Conservation (phyloP, 2,888 invertebrate genomes). For the Phasia obesa region DNA sequence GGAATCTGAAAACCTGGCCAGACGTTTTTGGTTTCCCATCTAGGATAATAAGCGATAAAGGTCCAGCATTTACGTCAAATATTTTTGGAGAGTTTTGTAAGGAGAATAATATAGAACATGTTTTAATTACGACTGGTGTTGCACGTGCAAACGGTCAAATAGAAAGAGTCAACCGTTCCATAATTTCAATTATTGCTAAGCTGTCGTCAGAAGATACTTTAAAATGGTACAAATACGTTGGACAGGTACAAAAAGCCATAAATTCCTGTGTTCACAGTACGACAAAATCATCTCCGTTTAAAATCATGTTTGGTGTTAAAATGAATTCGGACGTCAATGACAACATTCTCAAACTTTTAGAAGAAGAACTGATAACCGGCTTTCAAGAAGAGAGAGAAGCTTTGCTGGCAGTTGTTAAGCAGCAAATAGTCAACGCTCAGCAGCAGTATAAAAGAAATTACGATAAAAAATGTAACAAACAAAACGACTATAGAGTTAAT, state of each 20-base stretch:
- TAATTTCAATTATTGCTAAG: constrained; percentile 36
- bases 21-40: constrained; percentile 16
- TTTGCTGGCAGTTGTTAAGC: constrained; percentile 45
- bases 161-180: constrained; percentile 27
- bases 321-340: constrained; percentile 25
- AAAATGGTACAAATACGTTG: constrained; percentile 38
- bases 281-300: constrained; percentile 55
- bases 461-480: constrained; percentile 62
- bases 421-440: constrained; percentile 59
- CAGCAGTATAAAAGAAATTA: constrained; percentile 56
- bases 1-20: constrained; percentile 12
- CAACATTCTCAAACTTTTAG: constrained; percentile 41
- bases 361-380: constrained; percentile 52
- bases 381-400: constrained; percentile 55
- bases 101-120: constrained; percentile 67
- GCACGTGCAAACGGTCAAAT: constrained; percentile 55
- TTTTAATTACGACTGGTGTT: constrained; percentile 67
- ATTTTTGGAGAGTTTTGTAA: constrained; percentile 19
- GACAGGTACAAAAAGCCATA: constrained; percentile 40
- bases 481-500: constrained; percentile 45
- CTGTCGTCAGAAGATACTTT: constrained; percentile 27
- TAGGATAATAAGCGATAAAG: constrained; percentile 27
- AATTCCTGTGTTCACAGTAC: constrained; percentile 41
- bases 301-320: constrained; percentile 43
- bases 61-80: constrained; percentile 25